Evolutionary conservation across 2,888 invertebrate genomes (phyloP).

Genomic region (Apeira syringaria): DNA sequence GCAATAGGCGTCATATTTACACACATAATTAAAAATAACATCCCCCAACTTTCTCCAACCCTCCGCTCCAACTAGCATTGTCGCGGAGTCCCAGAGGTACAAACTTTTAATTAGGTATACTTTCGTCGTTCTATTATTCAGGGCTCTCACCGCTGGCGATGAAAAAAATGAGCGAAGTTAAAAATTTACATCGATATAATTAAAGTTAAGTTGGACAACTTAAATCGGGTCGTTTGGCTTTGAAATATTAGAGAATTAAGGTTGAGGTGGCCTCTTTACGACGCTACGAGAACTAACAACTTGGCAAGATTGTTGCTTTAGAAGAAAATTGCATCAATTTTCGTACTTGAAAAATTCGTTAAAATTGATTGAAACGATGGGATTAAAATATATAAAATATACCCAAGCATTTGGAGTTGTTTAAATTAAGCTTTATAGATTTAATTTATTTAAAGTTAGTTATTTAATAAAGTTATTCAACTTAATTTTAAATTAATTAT

Average conservation of each 20-base stretch:
- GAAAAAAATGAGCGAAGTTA: slow-evolving; percentile 18
- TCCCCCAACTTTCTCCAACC: background rate
- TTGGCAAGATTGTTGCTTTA: slow-evolving; percentile 6
- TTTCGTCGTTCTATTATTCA: slow-evolving; percentile 20
- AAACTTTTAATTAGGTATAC: slow-evolving; percentile 26
- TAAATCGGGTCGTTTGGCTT: slow-evolving; percentile 17
- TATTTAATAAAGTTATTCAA: too few relatives aligned
- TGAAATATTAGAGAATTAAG: slow-evolving; percentile 12
- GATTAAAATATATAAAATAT: too few relatives aligned
- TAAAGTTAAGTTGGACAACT: slow-evolving; percentile 19
- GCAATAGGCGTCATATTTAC: background rate
- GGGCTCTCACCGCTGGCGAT: slow-evolving; percentile 7
- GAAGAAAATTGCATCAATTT: too few relatives aligned
- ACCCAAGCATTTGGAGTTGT: too few relatives aligned
- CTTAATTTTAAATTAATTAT: too few relatives aligned
- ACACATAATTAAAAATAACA: slow-evolving; percentile 3
- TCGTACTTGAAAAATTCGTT: too few relatives aligned
- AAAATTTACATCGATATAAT: slow-evolving; percentile 22
- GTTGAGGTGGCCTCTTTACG: slow-evolving; percentile 2
- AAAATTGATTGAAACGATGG: too few relatives aligned
- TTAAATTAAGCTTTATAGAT: too few relatives aligned
- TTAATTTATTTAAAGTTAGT: too few relatives aligned
- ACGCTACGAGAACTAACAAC: slow-evolving; percentile 5
- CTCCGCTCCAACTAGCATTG: slow-evolving; percentile 13
- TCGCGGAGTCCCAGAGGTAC: slow-evolving; percentile 13